Base-by-base conservation (phyloP, 92 coral and sea anemone genomes). In the Zoanthus sansibaricus region DNA sequence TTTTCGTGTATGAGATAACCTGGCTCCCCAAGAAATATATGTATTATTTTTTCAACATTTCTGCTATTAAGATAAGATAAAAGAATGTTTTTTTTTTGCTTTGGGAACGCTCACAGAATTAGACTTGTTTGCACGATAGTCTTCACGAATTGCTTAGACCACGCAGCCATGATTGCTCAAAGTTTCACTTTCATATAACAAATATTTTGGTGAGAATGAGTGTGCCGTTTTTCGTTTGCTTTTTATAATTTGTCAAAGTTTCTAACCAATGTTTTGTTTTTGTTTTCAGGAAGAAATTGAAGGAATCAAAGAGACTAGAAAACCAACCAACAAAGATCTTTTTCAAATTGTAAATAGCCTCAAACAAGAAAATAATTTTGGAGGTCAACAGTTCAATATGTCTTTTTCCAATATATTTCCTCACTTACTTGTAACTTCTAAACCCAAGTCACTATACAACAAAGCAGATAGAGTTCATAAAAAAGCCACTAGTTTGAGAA, bases 311-410 rank as follows among this genome's bases (percentile, higher is more conserved):
- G 62, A 52, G 21, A 76, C 62, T 33, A 52, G 8, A 76, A 76
- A 32, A 51, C 82, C 82, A 48, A 76, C 68, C 47, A 54, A 76
- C 67, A 49, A 32, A 1, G 68, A 76, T 76, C 20, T 76, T 16
- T 16, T 54, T 52, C 45, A 77, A 77, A 55, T 56, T 56, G 82
- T 77, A 77, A 77, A 56, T 55, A 77, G 71, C 71, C 82, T 58
- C n/a, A 58, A 77, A 77, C 54, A 42, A 77, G 82, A 77, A 51
- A 56, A 77, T 55, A 42, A 56, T 61, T 58, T 52, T 5, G 52
- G 82, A 77, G 82, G 56, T 15, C 82, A 77, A 77, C 71, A 56
- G 82, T 77, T 77, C 82, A 21, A 31, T 77, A 30, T 77, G 70
- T 77, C 70, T 55, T 77, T 77, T 45, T 55, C 16, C 11, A 42